Conservation (phyloP, 1,140 invertebrate species). For the Drosophila bifasciata region DNA sequence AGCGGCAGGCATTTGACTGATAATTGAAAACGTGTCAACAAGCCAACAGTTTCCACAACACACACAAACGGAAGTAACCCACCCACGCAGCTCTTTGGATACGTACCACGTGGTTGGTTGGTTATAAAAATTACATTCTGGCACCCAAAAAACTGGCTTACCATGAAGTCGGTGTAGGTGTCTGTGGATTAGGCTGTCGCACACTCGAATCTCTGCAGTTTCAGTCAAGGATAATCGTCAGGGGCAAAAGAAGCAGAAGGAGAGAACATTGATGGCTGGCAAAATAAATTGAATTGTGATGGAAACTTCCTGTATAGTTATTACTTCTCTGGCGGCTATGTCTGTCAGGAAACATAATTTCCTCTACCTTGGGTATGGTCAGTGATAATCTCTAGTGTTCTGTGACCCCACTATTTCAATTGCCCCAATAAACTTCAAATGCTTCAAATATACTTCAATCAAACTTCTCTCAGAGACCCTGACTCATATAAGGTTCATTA, state of each 20-base stretch:
- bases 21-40: slow-evolving; percentile 82
- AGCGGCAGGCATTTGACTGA: slow-evolving; percentile 54
- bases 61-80: slow-evolving; percentile 17
- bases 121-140: slow-evolving; percentile 39
- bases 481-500: slow-evolving; percentile 12
- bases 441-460: neutral
- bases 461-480: neutral
- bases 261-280: no score
- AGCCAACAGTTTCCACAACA: slow-evolving; percentile 51
- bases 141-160: slow-evolving; percentile 14
- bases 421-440: no score
- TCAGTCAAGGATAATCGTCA: slow-evolving; percentile 13
- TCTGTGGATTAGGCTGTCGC: slow-evolving; percentile 12
- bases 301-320: no score
- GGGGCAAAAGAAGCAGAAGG: neutral
- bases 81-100: slow-evolving; percentile 36
- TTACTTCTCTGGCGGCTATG: neutral
- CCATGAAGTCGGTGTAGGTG: slow-evolving; percentile 8
- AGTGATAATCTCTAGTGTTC: neutral
- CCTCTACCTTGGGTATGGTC: neutral
- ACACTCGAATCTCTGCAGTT: slow-evolving; percentile 9
- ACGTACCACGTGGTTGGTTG: slow-evolving; percentile 34
- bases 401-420: no score
- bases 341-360: neutral
- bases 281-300: no score